Percentiles rank a stretch among this genome's conserved stretches.
phyloP scores from a whole-genome alignment of 2,797 vertebrate species.

The Okamejei kenojei region DNA sequence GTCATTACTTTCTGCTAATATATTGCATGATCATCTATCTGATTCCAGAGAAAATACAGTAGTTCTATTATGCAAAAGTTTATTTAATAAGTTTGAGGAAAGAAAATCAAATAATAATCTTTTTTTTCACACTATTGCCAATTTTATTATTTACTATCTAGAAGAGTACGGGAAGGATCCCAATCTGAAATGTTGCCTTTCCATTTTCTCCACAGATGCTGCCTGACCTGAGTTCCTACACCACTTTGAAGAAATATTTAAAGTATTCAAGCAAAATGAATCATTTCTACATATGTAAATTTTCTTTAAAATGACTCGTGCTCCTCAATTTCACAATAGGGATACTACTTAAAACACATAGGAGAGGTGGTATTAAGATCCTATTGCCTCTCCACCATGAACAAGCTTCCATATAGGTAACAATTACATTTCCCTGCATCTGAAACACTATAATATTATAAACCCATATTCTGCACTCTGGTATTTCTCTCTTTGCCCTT shows the following conservation, averaged over 20 bases:
- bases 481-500: too few species aligned
- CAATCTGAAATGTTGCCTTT: too few species aligned
- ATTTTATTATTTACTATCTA: not conserved
- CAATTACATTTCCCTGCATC: not conserved
- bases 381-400: too few species aligned
- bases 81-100: not conserved
- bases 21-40: not conserved
- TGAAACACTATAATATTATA: too few species aligned
- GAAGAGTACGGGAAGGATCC: not conserved
- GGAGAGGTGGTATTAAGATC: not conserved
- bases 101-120: not conserved
- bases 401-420: not conserved
- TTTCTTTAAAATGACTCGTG: not conserved
- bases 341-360: not conserved
- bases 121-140: not conserved
- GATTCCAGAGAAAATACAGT: not conserved
- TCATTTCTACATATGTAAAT: not conserved
- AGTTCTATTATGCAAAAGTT: not conserved
- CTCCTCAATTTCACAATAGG: not conserved
- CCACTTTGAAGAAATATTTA: not conserved
- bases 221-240: too few species aligned
- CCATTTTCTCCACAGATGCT: too few species aligned
- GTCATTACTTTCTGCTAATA: not conserved
- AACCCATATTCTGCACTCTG: too few species aligned
- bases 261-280: not conserved